These are phyloP conservation scores for Pelecanus crispus DNA, from an alignment of 2,113 vertebrate species.

Conservation along the genomic window DNA sequence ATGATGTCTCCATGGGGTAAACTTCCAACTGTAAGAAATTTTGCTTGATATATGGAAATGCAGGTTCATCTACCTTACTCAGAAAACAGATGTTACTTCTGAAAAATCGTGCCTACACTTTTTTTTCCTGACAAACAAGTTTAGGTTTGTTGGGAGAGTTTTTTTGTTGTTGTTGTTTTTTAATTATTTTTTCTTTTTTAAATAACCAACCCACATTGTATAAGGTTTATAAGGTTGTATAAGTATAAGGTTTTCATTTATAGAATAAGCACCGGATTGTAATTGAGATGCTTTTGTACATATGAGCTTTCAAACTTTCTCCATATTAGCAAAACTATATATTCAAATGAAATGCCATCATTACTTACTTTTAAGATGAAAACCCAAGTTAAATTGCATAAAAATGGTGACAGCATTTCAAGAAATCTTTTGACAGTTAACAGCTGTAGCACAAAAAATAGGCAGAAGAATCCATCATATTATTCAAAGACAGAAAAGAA, in stretches of 20 bases:
- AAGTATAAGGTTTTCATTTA: neutral
- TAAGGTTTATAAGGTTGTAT: too few species aligned
- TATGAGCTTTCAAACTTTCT: neutral
- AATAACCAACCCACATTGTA: neutral
- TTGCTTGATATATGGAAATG: neutral
- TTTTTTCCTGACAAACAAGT: neutral
- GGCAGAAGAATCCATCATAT: neutral
- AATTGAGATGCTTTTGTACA: neutral
- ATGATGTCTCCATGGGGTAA: neutral
- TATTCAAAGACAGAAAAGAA: neutral
- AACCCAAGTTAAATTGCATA: neutral
- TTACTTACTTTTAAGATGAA: neutral
- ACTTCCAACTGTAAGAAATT: neutral
- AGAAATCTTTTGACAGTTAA: slow-evolving; percentile 9
- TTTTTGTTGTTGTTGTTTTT: neutral
- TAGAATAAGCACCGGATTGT: neutral
- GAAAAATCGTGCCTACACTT: neutral
- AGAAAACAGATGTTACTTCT: neutral
- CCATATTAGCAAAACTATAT: neutral
- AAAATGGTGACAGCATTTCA: slow-evolving; percentile 33
- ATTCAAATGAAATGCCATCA: neutral
- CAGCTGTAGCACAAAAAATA: slow-evolving; percentile 3
- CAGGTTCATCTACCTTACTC: neutral
- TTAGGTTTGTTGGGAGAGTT: neutral
- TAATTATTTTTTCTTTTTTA: too few species aligned